These are phyloP conservation scores for Phylloscopus whistleri DNA, from an alignment of 2,113 vertebrate genomes.

Conservation along the genomic window DNA sequence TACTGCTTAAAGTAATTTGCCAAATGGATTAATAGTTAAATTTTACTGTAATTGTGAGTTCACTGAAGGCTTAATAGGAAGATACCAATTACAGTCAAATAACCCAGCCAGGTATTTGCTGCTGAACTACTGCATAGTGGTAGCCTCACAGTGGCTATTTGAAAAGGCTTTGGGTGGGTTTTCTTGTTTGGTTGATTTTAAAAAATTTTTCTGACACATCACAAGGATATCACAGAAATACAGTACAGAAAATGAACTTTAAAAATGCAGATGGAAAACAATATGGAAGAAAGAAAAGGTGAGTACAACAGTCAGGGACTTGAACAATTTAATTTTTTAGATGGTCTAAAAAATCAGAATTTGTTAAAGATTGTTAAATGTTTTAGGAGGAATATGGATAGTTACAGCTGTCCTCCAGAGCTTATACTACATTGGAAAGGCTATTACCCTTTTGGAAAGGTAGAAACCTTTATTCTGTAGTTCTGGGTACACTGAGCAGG, in stretches of 20 bases:
- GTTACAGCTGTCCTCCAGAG: background rate
- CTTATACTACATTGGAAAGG: background rate
- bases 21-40: conserved; percentile 57
- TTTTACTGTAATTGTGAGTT: conserved; percentile 66
- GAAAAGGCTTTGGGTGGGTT: background rate
- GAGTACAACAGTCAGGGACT: background rate
- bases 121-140: conserved; percentile 28
- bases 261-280: background rate
- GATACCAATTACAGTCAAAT: conserved; percentile 67
- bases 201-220: conserved; percentile 1
- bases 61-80: conserved; percentile 47
- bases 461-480: background rate
- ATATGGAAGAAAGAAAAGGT: background rate
- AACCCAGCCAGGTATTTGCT: conserved; percentile 55
- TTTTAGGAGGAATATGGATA: background rate
- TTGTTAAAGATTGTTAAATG: background rate
- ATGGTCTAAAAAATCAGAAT: background rate
- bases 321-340: background rate
- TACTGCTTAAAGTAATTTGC: conserved; percentile 47
- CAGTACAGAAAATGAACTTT: conserved; percentile 36
- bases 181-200: background rate
- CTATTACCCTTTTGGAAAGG: background rate
- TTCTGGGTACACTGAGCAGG: background rate
- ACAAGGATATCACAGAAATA: background rate
- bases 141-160: conserved; percentile 32